These are phyloP conservation scores for Macrocentrus cingulum DNA, from an alignment of 1,140 invertebrate species.

Conservation along the genomic window DNA sequence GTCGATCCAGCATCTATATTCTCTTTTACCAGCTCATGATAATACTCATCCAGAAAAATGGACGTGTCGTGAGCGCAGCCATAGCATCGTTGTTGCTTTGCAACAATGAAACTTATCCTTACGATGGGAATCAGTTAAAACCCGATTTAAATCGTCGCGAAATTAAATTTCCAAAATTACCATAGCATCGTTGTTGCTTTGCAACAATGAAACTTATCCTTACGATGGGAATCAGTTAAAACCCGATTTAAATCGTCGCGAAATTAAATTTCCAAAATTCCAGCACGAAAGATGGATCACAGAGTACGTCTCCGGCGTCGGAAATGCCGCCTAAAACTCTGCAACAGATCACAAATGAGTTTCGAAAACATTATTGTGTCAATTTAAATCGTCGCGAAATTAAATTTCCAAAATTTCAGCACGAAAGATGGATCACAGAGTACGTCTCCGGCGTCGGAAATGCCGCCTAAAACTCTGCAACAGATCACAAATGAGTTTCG, in stretches of 20 bases:
- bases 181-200: no score
- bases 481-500: no score
- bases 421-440: no score
- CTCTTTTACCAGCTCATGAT: constrained; percentile 88
- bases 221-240: no score
- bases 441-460: no score
- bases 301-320: constrained; percentile 26
- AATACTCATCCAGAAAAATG: constrained; percentile 88
- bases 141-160: constrained; percentile 45
- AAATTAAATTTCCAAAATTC: constrained; percentile 54
- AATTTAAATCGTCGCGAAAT: no score
- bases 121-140: constrained; percentile 38
- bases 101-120: constrained; percentile 67
- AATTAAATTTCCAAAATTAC: no score
- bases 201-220: no score
- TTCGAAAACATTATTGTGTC: no score
- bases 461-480: no score
- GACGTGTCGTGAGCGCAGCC: constrained; percentile 88
- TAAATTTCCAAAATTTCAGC: no score
- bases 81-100: constrained; percentile 87
- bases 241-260: no score
- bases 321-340: constrained; percentile 54
- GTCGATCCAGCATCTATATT: constrained; percentile 73
- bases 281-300: constrained; percentile 46
- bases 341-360: constrained; percentile 70